Base-by-base conservation (phyloP, 2,888 invertebrate genomes). In the Coelopa pilipes region DNA sequence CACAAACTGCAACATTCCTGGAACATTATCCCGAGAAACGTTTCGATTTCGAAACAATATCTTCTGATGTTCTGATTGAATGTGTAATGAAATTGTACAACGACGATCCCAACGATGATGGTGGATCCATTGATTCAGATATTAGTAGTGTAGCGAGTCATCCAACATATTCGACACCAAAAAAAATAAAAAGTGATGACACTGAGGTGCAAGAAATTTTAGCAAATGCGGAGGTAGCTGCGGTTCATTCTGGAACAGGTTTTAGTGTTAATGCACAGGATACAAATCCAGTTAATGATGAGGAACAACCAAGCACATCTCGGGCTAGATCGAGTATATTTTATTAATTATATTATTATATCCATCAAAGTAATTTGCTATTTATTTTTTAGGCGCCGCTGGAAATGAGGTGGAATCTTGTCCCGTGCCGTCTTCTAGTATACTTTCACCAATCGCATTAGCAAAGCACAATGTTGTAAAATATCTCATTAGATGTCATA, bases 41-140 rank as follows among this genome's bases (percentile, higher is more conserved):
- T 17, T 84, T 83, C 47, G 81, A 85, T 49, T 87, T 84, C 67
- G 83, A 83, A 45, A 91, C 92, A 81, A 84, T 93, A 70, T 90
- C 91, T 72, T 90, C 91, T 49, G 90, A 91, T 84, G 91, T 92
- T 68, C 84, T 94, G 63, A 80, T 85, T 60, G 86, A 86, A 72
- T 83, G 82, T 15, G 81, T 82, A 1, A 75, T 81, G 3, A 86
- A 85, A 90, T 89, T 82, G 78, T 90, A 89, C 76, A 84, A 85
- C 76, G 82, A 83, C 45, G 75, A 81, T 0, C 24, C 72, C 24
- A 73, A 63, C 17, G 82, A 80, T n/a, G 74, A 74, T 1, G 75
- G 66, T 47, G 74, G 72, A 10, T 72, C 72, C 0, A 60, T 69
- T 10, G 66, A 66, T 24, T 0, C 11, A 10, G 47, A 75, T 0